A percentile compares a stretch with the other conserved stretches of the same genome.
These are phyloP conservation scores for Standfussiana lucernea DNA, from an alignment of 2,888 invertebrate genomes.

Conservation along the genomic window DNA sequence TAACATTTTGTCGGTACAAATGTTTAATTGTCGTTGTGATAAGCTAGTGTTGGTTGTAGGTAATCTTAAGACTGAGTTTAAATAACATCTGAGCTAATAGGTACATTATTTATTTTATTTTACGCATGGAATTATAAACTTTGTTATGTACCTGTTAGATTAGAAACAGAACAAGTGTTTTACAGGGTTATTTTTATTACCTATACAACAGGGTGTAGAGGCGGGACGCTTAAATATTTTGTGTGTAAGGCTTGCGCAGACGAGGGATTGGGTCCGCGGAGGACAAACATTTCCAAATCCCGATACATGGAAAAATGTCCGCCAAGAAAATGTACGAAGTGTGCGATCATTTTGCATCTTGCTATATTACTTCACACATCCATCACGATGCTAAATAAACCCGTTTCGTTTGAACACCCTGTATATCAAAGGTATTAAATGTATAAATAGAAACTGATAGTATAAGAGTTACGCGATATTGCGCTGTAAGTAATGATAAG, in stretches of 20 bases:
- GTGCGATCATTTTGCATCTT: not conserved
- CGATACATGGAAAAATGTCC: not conserved
- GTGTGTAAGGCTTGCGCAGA: not conserved
- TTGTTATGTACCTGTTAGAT: not conserved
- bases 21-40: conserved; percentile 45
- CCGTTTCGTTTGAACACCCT: not conserved
- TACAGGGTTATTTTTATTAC: conserved; percentile 48
- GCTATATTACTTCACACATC: not conserved
- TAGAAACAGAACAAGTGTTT: conserved; percentile 5
- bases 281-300: not conserved
- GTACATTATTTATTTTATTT: too few relatives aligned
- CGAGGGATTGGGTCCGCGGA: not conserved
- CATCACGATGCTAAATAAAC: not conserved
- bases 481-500: not conserved
- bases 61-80: conserved; percentile 75
- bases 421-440: conserved; percentile 19
- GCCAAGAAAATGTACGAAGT: not conserved
- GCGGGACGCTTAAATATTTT: not conserved
- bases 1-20: conserved; percentile 7
- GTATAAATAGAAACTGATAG: conserved; percentile 11
- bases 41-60: conserved; percentile 53
- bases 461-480: not conserved
- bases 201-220: conserved; percentile 13
- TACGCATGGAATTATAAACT: too few relatives aligned
- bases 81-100: conserved; percentile 43